Base-by-base conservation (phyloP, 2,888 invertebrate genomes). In the Leptinotarsa tumamoca region DNA sequence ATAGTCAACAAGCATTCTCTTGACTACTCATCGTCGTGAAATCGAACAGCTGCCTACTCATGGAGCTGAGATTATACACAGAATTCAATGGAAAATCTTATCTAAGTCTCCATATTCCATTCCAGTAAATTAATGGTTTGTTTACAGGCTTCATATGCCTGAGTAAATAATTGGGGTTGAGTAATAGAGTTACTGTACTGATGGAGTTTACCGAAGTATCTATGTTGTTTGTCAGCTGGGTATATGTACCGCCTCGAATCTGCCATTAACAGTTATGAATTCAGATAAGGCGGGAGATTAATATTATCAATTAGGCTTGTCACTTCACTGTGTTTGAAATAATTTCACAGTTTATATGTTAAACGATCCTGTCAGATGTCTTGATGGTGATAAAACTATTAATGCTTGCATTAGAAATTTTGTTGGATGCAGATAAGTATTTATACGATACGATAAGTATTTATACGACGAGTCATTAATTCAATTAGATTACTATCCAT, bases 211-310 rank as follows among this genome's bases (percentile, higher is more conserved):
- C 58, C 23, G 15, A 23, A 58, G 23, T 58, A 58, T 58, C 13
- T 58, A 58, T 58, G 23, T 58, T 58, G 58, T 58, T 58, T 58
- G 58, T 23, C 58, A 58, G 58, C 21, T 58, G 15, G 15, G 23
- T 23, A 23, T 21, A 23, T 21, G 58, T 23, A 23, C 58, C 15
- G 58, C 58, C 58, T 58, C 23, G 58, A 58, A 23, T 58, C 58
- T 58, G 58, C 58, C 58, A 58, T 58, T 23, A 58, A 23, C 58
- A 58, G 58, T 23, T 58, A 58, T 58, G 23, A 58, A 58, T 58
- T 58, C 21, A 23, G 23, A 58, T 58, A 21, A 13, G 58, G 21
- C 21, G 23, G 23, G 4, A 58, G 58, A 58, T 58, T 23, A 21
- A 58, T 58, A 58, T 58, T 23, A 58, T 58, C 23, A 58, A 58